phyloP scores from a whole-genome alignment of 2,888 invertebrate genomes.

The Syritta pipiens region DNA sequence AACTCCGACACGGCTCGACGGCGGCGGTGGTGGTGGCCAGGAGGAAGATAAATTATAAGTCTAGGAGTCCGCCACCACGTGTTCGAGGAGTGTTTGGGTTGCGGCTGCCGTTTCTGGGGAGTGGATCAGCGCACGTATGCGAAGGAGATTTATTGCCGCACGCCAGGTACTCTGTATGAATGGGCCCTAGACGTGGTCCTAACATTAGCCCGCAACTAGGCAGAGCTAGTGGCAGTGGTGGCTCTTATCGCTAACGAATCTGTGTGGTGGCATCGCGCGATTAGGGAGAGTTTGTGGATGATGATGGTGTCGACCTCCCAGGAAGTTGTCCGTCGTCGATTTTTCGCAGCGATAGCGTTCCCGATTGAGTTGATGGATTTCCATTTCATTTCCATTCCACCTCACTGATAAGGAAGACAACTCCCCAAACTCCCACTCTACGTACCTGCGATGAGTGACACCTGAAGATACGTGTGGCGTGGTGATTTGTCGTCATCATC shows the following conservation, averaged over 20 bases:
- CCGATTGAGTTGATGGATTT: constrained; percentile 65
- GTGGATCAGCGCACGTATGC: constrained; percentile 67
- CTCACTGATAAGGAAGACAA: constrained; percentile 47
- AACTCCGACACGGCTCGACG: constrained; percentile 61
- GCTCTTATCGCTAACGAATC: constrained; percentile 59
- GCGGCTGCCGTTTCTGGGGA: constrained; percentile 60
- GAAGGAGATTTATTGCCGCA: constrained; percentile 67
- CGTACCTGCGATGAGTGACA: constrained; percentile 58
- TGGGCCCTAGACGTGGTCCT: constrained; percentile 21
- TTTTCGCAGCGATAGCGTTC: constrained; percentile 61
- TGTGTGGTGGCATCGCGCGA: constrained; percentile 67
- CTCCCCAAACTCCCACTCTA: constrained; percentile 11
- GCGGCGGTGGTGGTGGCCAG: not conserved
- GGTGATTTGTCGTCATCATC: constrained; percentile 58
- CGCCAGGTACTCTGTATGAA: constrained; percentile 39
- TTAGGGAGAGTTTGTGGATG: constrained; percentile 66
- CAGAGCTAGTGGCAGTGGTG: not conserved
- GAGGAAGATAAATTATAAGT: constrained; percentile 66
- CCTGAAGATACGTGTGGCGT: constrained; percentile 56
- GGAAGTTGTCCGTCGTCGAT: constrained; percentile 62
- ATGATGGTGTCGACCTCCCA: constrained; percentile 69
- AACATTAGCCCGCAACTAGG: not conserved
- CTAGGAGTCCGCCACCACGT: constrained; percentile 61
- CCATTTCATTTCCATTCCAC: constrained; percentile 18
- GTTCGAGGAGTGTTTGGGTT: constrained; percentile 35